These are phyloP conservation scores for Holothuria glaberrima DNA, from an alignment of 35 echinoderm and acorn worm genomes.

Conservation along the genomic window DNA sequence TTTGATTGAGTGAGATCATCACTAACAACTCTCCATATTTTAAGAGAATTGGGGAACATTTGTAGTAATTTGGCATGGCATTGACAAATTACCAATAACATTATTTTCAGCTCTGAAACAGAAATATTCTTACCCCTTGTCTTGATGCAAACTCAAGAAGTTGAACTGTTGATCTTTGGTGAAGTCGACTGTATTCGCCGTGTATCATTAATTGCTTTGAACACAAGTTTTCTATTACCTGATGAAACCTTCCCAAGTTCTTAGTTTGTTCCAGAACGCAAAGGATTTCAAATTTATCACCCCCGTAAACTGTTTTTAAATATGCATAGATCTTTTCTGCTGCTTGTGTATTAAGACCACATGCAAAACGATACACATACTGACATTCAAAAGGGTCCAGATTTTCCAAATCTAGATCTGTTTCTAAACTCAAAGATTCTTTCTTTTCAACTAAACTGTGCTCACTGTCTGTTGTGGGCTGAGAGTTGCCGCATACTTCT, in stretches of 20 bases:
- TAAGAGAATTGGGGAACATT: too few species aligned
- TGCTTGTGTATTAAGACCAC: background rate
- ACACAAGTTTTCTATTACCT: background rate
- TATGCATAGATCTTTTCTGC: background rate
- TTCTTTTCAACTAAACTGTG: too few species aligned
- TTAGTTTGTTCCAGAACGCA: slow-evolving; percentile 1
- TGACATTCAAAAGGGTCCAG: background rate
- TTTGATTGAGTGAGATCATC: too few species aligned
- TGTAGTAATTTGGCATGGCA: too few species aligned
- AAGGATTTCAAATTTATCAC: slow-evolving; percentile 6
- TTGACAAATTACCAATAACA: too few species aligned
- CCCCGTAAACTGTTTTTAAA: background rate
- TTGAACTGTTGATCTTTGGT: background rate
- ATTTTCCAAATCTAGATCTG: too few species aligned
- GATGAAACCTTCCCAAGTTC: background rate
- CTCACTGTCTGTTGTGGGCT: too few species aligned
- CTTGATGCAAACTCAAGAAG: background rate
- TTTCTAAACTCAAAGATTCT: too few species aligned
- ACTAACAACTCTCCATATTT: too few species aligned
- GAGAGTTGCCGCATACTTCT: too few species aligned
- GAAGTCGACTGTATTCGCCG: background rate
- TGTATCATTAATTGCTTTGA: background rate
- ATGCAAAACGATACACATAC: slow-evolving; percentile 15
- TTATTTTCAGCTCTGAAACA: too few species aligned
- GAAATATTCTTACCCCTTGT: background rate